Conservation (phyloP, 2,113 vertebrate genomes). For the Morone saxatilis region DNA sequence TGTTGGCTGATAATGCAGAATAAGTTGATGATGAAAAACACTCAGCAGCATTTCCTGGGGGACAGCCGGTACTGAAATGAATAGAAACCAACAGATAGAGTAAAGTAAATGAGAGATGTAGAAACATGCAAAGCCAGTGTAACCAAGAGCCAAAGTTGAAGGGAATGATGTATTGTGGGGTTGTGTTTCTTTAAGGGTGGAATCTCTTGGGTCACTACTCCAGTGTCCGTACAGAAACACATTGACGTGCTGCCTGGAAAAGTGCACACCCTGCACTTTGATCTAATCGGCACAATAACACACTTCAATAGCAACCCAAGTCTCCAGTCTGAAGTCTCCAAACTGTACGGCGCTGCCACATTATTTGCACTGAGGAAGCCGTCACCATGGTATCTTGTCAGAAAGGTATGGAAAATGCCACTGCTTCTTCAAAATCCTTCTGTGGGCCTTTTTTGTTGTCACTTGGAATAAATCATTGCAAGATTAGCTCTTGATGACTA, state of each 20-base stretch:
- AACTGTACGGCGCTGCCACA: neutral
- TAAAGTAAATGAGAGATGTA: neutral
- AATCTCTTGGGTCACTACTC: conserved; percentile 12
- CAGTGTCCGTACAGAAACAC: conserved; percentile 24
- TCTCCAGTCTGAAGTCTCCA: conserved; percentile 1
- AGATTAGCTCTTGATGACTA: neutral
- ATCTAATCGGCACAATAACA: conserved; percentile 40
- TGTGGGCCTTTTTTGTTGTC: neutral
- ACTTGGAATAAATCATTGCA: neutral
- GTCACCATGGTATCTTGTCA: neutral
- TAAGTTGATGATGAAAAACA: neutral
- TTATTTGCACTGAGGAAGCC: neutral
- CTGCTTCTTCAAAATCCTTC: neutral
- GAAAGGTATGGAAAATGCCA: too few species aligned
- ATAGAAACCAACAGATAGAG: neutral
- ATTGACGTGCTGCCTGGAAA: conserved; percentile 42
- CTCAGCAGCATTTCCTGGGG: neutral
- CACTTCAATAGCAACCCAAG: conserved; percentile 13
- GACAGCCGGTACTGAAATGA: too few species aligned
- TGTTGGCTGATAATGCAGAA: neutral
- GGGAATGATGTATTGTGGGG: too few species aligned
- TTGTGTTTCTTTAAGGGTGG: conserved; percentile 2
- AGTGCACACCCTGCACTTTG: conserved; percentile 41
- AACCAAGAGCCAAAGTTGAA: neutral
- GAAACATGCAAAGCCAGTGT: neutral